Base-by-base conservation (phyloP, 2,797 vertebrate species). In the Microhierax caerulescens region DNA sequence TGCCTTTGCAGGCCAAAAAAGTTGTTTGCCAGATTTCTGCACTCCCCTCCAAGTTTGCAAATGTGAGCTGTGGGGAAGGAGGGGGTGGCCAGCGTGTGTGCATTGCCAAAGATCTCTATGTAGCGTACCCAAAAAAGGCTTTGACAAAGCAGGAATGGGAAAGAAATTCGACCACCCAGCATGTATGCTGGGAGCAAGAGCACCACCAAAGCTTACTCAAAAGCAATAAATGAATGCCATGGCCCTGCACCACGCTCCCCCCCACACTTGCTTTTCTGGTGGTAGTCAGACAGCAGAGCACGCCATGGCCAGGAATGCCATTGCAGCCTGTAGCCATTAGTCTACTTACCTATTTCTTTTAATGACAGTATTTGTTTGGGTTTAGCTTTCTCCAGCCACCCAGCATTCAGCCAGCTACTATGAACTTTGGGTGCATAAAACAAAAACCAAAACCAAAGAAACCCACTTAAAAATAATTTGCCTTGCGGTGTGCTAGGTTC, bases 401-500 rank as follows among this genome's bases (percentile, higher is more conserved):
- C 53, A 14, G 56, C 41, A 27, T 64, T 36, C 90, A 61, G 27
- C 37, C 85, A 53, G 74, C 73, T 64, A 0, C 78, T 37, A 1
- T 2, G 5, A 54, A 18, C 74, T 73, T 32, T 0, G 50, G 65
- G 53, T 74, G 83, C 94, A 56, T 74, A n/a, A 94, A 85, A 41
- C 64, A 43, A 81, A 92, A 95, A 50, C 50, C 17, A 80, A 93
- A 92, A 68, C 90, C 94, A 76, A 85, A 87, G 94, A 86, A 93
- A 93, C 78, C 50, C 47, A 1, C 65, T 69, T 16, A 16, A 65
- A 50, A 41, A 0, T 0, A 5, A 1, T 15, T 65, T 47, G 5
- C 30, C 12, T 16, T 6, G 28, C 0, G 0, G 36, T 28, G 25
- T 28, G 30, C 14, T 16, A 12, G 23, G 57, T 18, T 56, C 3